Conservation (phyloP, 2,113 vertebrate genomes). For the Dinomys branickii region DNA sequence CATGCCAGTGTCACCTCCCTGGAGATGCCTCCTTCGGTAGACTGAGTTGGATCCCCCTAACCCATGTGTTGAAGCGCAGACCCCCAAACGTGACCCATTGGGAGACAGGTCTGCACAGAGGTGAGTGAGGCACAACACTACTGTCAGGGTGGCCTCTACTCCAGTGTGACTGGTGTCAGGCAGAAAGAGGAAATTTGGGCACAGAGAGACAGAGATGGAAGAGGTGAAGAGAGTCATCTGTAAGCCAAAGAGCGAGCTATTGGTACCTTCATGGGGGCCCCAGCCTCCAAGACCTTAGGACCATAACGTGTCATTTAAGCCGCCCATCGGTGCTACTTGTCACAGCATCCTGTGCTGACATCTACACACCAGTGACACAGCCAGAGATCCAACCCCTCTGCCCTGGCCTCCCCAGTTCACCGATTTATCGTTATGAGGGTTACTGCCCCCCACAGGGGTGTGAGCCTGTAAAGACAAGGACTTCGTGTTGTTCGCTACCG, state of each 20-base stretch:
- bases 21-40: neutral
- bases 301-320: neutral
- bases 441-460: too few relatives aligned
- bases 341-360: neutral
- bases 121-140: neutral
- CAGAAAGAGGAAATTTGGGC: neutral
- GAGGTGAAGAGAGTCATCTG: fast-evolving
- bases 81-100: neutral
- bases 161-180: neutral
- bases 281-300: neutral
- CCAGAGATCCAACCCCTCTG: neutral
- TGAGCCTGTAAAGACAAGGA: neutral
- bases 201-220: neutral
- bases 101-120: neutral
- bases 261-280: neutral
- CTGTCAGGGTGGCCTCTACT: neutral
- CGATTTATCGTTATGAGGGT: too few relatives aligned
- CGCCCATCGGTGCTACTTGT: fast-evolving
- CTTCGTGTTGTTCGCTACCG: neutral
- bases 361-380: too few relatives aligned
- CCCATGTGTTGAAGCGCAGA: neutral
- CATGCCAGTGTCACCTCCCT: too few relatives aligned
- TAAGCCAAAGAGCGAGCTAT: neutral
- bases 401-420: neutral
- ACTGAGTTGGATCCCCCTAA: neutral